Percentiles rank a stretch among this genome's conserved stretches.
phyloP scores from a whole-genome alignment of 1,140 invertebrate species.

The Mizuhopecten yessoensis region DNA sequence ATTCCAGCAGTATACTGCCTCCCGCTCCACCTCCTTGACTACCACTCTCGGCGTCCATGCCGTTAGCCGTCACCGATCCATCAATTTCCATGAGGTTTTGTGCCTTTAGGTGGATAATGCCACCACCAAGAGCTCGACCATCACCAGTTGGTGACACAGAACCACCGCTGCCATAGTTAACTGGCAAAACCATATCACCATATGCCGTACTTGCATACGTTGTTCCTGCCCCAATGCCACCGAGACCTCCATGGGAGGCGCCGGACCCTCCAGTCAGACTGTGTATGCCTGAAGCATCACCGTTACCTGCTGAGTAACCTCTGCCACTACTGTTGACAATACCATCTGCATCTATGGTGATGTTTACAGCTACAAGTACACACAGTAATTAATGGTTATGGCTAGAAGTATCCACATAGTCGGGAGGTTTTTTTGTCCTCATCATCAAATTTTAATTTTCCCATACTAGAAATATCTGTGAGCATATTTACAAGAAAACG shows the following conservation, averaged over 20 bases:
- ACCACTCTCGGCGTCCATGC: slow-evolving; percentile 56
- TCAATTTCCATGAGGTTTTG: slow-evolving; percentile 70
- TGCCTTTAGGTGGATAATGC: slow-evolving; percentile 68
- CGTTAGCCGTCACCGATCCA: slow-evolving; percentile 70
- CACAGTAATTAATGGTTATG: neutral
- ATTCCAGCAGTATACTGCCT: slow-evolving; percentile 65
- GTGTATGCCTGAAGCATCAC: slow-evolving; percentile 63
- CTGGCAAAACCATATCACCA: slow-evolving; percentile 62
- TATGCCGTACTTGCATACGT: slow-evolving; percentile 59
- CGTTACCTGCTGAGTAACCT: slow-evolving; percentile 66
- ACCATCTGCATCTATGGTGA: slow-evolving; percentile 75
- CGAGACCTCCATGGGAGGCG: slow-evolving; percentile 75
- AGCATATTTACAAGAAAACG: no score
- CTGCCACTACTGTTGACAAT: slow-evolving; percentile 67
- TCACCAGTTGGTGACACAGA: no score
- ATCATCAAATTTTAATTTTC: no score
- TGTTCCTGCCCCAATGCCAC: slow-evolving; percentile 66
- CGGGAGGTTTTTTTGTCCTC: no score
- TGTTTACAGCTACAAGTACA: slow-evolving; percentile 71
- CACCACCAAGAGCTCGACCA: slow-evolving; percentile 67
- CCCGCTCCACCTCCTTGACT: slow-evolving; percentile 72
- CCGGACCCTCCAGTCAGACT: slow-evolving; percentile 66
- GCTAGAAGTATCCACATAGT: no score
- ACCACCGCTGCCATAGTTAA: slow-evolving; percentile 73
- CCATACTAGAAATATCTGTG: no score